These are phyloP conservation scores for Gobio gobio DNA, from an alignment of 2,113 vertebrate genomes.

Conservation along the genomic window DNA sequence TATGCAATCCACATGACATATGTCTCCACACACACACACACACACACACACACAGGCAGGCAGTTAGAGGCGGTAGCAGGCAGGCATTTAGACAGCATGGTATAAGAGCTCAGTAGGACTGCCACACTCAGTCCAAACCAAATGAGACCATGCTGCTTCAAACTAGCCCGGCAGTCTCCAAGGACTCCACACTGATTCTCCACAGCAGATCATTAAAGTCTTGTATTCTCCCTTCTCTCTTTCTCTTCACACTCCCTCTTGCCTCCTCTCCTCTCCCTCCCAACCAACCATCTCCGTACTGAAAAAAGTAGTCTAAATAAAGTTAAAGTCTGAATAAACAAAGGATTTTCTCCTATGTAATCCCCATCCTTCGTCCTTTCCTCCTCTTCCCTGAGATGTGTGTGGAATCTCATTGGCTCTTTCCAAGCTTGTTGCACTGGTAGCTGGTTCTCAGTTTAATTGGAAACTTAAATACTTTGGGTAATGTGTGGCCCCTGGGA, in stretches of 20 bases:
- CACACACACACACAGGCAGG: slow-evolving; percentile 68
- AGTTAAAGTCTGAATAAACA: slow-evolving; percentile 97
- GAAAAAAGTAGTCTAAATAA: slow-evolving; percentile 79
- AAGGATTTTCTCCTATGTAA: slow-evolving; percentile 62
- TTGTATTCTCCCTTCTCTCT: slow-evolving; percentile 67
- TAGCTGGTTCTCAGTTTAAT: slow-evolving; percentile 87
- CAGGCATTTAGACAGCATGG: slow-evolving; percentile 66
- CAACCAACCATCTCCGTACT: slow-evolving; percentile 69
- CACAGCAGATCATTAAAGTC: slow-evolving; percentile 88
- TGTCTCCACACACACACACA: slow-evolving; percentile 72
- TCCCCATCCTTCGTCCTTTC: not conserved
- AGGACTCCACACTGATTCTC: slow-evolving; percentile 79
- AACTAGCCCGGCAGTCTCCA: slow-evolving; percentile 84
- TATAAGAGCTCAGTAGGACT: slow-evolving; percentile 75
- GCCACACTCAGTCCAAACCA: slow-evolving; percentile 81
- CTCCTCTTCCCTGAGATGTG: not conserved
- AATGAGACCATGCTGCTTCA: slow-evolving; percentile 83
- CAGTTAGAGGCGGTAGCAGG: slow-evolving; percentile 71
- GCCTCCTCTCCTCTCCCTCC: slow-evolving; percentile 65
- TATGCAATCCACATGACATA: slow-evolving; percentile 43
- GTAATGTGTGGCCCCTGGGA: slow-evolving; percentile 89
- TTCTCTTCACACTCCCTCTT: slow-evolving; percentile 56
- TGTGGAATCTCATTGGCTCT: slow-evolving; percentile 59
- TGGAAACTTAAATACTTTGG: slow-evolving; percentile 96
- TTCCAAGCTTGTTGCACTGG: slow-evolving; percentile 69